phyloP scores from a whole-genome alignment of 2,888 invertebrate genomes.

The Margaritifera margaritifera region DNA sequence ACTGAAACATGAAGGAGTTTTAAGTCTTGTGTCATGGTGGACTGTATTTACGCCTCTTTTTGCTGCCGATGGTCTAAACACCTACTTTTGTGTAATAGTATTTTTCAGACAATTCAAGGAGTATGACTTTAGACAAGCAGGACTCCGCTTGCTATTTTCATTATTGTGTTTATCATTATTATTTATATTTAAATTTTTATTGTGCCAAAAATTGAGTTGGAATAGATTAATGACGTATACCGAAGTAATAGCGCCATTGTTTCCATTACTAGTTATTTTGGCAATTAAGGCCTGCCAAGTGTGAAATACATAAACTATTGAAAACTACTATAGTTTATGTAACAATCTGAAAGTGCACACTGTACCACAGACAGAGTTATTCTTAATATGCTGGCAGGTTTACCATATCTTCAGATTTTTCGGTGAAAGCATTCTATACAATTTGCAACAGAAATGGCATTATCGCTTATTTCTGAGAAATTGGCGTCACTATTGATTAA shows the following conservation, averaged over 20 bases:
- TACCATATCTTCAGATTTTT: too few relatives aligned
- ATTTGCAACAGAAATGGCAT: too few relatives aligned
- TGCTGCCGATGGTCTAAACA: conserved; percentile 91
- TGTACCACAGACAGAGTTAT: too few relatives aligned
- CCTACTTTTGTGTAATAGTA: conserved; percentile 95
- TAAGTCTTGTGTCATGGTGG: conserved; percentile 84
- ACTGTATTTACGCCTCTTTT: conserved; percentile 92
- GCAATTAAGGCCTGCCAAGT: conserved; percentile 92
- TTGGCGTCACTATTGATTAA: too few relatives aligned
- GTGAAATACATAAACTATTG: too few relatives aligned
- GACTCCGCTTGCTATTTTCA: conserved; percentile 87
- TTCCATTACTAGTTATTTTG: conserved; percentile 90
- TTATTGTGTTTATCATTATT: conserved; percentile 86
- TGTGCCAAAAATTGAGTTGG: conserved; percentile 90
- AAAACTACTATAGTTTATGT: too few relatives aligned
- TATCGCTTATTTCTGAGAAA: too few relatives aligned
- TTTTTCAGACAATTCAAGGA: conserved; percentile 93
- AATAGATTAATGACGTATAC: conserved; percentile 86
- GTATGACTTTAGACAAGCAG: conserved; percentile 77
- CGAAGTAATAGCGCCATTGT: conserved; percentile 93
- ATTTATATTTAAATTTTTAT: conserved; percentile 91
- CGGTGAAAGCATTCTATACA: too few relatives aligned
- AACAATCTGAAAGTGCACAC: too few relatives aligned
- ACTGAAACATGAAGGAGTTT: conserved; percentile 82
- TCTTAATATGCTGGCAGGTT: too few relatives aligned